Evolutionary conservation across 2,113 vertebrate species (phyloP).

Genomic region (Caretta caretta): DNA sequence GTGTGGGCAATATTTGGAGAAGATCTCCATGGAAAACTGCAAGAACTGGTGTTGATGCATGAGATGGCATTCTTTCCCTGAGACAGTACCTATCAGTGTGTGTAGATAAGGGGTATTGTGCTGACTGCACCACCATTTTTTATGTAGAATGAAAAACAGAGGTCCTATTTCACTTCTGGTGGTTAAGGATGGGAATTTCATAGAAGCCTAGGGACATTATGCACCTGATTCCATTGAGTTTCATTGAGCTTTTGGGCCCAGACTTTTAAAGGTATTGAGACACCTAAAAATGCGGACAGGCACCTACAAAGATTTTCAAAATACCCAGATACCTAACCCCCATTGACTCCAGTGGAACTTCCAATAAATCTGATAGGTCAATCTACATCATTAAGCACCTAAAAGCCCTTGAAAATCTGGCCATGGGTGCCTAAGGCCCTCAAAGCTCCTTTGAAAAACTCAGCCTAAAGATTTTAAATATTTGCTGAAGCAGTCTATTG

Average conservation of each 20-base stretch:
- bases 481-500: not conserved
- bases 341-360: not conserved
- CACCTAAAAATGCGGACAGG: not conserved
- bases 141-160: not conserved
- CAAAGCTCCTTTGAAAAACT: not conserved
- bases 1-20: not conserved
- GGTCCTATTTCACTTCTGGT: fast-evolving
- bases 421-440: not conserved
- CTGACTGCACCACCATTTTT: not conserved
- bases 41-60: not conserved
- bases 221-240: not conserved
- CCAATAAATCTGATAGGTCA: not conserved
- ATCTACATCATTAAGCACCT: not conserved
- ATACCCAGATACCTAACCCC: not conserved
- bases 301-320: not conserved
- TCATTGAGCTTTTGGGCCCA: not conserved
- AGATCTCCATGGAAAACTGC: not conserved
- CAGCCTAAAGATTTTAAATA: not conserved
- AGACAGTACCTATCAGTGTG: not conserved
- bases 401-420: not conserved
- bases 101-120: not conserved
- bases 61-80: not conserved
- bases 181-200: not conserved
- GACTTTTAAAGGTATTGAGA: not conserved
- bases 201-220: not conserved